Evolutionary conservation across 2,113 vertebrate species (phyloP), one percentile per base, ranked within the genome.

Genomic region (Xiphorhynchus elegans): DNA sequence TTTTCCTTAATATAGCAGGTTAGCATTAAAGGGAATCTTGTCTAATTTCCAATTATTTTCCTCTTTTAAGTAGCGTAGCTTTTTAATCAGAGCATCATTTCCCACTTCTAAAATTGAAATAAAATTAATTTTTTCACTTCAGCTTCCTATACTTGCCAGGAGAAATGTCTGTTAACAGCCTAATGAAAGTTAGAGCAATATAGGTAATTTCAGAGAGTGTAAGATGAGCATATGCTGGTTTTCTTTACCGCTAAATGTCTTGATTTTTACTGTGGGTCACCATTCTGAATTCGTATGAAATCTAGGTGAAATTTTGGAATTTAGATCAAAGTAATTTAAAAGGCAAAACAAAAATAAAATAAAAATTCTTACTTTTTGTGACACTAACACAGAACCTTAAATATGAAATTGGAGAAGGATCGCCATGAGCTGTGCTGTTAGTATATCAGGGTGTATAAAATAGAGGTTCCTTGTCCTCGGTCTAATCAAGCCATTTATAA

Each of bases 21-120:
- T 88, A 90, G 23, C 79, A 53, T 95, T 96, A 89, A 69, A 86
- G 79, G 49, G 17, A 84, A 69, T 83, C 37, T 84, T 79, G 31
- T 35, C 56, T 84, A 44, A 67, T 86, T 94, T 89, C 80, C 58
- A 81, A 29, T 92, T 84, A 56, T 64, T 81, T 94, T 77, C 49
- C 39, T 35, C 20, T 90, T 93, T 86, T 69, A 62, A 87, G 84
- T 40, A 89, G 24, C 6, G 2, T 20, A 68, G 49, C 47, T 68
- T 78, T 95, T 93, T 84, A 88, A 87, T 84, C 64, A 60, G 35
- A 81, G 40, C 23, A 35, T 93, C 17, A 5, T 94, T 95, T 84
- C 13, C 20, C 11, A 19, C 33, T 89, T 84, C 55, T 50, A 70
- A 69, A 91, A 89, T 29, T 49, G 33, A 88, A 62, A 69, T 74